Conservation (phyloP, 2,113 vertebrate genomes). For the Speoplatyrhinus poulsoni region DNA sequence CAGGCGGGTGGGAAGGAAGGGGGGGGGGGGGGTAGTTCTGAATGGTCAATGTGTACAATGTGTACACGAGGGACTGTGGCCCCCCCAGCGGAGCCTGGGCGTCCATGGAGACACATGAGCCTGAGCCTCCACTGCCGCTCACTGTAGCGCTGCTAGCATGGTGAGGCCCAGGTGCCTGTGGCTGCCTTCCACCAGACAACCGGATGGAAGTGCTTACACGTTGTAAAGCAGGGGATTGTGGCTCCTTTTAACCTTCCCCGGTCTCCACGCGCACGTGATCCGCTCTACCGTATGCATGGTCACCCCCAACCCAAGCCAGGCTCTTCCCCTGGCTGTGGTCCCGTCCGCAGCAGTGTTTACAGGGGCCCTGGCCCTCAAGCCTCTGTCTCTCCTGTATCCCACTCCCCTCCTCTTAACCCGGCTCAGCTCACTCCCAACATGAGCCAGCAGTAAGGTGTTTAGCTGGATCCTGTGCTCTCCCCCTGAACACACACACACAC, state of each 20-base stretch:
- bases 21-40: conserved; percentile 30
- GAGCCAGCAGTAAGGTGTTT: conserved; percentile 69
- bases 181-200: conserved; percentile 24
- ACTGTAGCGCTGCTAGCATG: not conserved
- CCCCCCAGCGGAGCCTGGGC: conserved; percentile 11
- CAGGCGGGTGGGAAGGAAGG: not conserved
- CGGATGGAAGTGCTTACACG: not conserved
- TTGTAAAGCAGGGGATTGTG: not conserved
- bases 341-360: conserved; percentile 10
- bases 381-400: conserved; percentile 33
- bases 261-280: not conserved
- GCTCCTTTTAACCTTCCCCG: not conserved
- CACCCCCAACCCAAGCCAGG: not conserved
- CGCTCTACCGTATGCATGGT: not conserved
- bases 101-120: conserved; percentile 1
- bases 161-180: not conserved
- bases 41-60: conserved; percentile 48
- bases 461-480: conserved; percentile 56
- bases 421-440: conserved; percentile 56
- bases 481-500: conserved; percentile 33
- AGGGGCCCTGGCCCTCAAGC: conserved; percentile 1
- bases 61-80: conserved; percentile 18
- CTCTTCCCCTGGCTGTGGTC: not conserved
- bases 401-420: conserved; percentile 31
- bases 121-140: conserved; percentile 2